Evolutionary conservation across 2,113 vertebrate species (phyloP).

Genomic region (Heloderma charlesbogerti): DNA sequence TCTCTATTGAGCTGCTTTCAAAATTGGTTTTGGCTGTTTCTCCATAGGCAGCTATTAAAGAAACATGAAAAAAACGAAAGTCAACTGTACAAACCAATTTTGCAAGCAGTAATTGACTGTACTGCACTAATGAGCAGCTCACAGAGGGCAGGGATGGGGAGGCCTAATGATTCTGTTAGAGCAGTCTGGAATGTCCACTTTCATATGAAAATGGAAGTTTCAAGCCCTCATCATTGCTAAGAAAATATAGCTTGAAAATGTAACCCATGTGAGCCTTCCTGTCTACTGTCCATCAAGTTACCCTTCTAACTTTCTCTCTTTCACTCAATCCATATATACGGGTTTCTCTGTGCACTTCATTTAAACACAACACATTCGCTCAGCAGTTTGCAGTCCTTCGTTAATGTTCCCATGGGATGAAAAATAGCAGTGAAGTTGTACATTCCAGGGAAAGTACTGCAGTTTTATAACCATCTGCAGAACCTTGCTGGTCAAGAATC

Average conservation of each 20-base stretch:
- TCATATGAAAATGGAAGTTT: not conserved
- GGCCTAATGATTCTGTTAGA: not conserved
- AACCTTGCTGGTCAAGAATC: not conserved
- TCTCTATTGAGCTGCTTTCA: constrained; percentile 43
- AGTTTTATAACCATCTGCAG: not conserved
- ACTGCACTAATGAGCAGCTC: not conserved
- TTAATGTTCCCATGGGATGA: not conserved
- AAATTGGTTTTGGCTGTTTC: constrained; percentile 5
- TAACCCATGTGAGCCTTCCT: not conserved
- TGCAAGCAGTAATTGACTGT: not conserved
- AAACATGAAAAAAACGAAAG: constrained; percentile 49
- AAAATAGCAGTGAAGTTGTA: not conserved
- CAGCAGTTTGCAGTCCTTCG: no score
- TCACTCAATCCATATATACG: not conserved
- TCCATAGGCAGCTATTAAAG: constrained; percentile 16
- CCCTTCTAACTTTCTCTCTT: not conserved
- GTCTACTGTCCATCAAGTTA: not conserved
- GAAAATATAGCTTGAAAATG: not conserved
- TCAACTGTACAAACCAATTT: constrained; percentile 3
- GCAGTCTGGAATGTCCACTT: not conserved
- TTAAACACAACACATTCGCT: not conserved
- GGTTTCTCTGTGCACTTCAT: not conserved
- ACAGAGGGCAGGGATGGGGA: not conserved
- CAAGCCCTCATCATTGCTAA: not conserved
- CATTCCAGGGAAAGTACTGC: no score